Conservation (phyloP, 2,113 vertebrate species). For the Sander lucioperca region DNA sequence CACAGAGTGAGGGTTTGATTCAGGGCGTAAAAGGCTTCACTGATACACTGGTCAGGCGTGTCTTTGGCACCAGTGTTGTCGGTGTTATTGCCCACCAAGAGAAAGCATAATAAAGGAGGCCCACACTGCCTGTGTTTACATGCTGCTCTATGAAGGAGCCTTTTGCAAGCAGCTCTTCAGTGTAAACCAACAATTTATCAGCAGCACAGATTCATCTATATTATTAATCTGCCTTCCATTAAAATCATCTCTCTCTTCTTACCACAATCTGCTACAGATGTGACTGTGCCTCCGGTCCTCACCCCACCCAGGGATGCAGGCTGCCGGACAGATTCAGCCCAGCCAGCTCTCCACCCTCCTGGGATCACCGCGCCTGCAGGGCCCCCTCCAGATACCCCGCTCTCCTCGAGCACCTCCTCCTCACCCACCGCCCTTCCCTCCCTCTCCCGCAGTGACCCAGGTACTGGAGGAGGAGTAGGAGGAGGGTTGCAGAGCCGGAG, state of each 20-base stretch:
- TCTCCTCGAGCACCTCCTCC: slow-evolving; percentile 83
- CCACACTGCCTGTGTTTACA: slow-evolving; percentile 57
- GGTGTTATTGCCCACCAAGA: slow-evolving; percentile 67
- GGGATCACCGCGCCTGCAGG: slow-evolving; percentile 61
- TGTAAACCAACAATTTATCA: slow-evolving; percentile 31
- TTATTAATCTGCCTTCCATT: slow-evolving; percentile 26
- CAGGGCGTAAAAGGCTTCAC: slow-evolving; percentile 72
- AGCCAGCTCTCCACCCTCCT: slow-evolving; percentile 87
- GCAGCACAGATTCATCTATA: slow-evolving; percentile 10
- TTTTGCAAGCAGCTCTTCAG: slow-evolving; percentile 19
- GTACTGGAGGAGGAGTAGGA: slow-evolving; percentile 73
- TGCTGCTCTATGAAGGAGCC: slow-evolving; percentile 51
- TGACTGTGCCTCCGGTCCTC: slow-evolving; percentile 70
- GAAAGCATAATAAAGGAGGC: slow-evolving; percentile 66
- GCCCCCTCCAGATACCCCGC: slow-evolving; percentile 67
- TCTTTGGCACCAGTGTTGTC: slow-evolving; percentile 72
- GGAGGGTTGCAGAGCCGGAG: slow-evolving; percentile 88
- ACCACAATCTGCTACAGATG: slow-evolving; percentile 76
- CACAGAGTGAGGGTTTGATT: slow-evolving; percentile 70
- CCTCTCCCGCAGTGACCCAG: slow-evolving; percentile 79
- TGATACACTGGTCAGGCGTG: slow-evolving; percentile 70
- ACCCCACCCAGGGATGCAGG: slow-evolving; percentile 78
- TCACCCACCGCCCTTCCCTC: slow-evolving; percentile 80
- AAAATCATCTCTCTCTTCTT: slow-evolving; percentile 13
- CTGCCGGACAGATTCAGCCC: slow-evolving; percentile 86